These are phyloP conservation scores for Pocota personata DNA, from an alignment of 2,888 invertebrate genomes.

Conservation along the genomic window DNA sequence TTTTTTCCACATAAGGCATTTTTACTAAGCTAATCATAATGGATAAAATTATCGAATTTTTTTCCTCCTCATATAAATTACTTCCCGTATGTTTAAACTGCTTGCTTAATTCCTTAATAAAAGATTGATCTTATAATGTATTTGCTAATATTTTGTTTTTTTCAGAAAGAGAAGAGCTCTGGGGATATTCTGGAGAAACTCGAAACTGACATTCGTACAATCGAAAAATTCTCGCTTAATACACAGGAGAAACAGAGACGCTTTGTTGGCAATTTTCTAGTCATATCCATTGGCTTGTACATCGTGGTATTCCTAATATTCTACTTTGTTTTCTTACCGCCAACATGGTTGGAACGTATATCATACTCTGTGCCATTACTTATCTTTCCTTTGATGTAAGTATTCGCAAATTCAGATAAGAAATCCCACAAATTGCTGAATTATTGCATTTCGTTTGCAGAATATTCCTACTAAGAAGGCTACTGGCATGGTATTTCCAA, in stretches of 20 bases:
- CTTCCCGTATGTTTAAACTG: background rate
- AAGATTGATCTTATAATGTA: background rate
- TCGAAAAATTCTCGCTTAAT: slow-evolving; percentile 90
- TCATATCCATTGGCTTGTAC: slow-evolving; percentile 88
- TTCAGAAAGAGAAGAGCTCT: slow-evolving; percentile 84
- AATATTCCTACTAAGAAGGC: slow-evolving; percentile 89
- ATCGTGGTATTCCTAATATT: slow-evolving; percentile 89
- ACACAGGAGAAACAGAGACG: slow-evolving; percentile 92
- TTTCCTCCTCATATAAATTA: background rate
- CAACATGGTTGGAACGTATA: slow-evolving; percentile 88
- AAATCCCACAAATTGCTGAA: background rate
- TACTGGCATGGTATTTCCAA: slow-evolving; percentile 94
- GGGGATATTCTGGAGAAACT: slow-evolving; percentile 86
- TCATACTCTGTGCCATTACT: slow-evolving; percentile 91
- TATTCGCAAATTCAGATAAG: slow-evolving; percentile 74
- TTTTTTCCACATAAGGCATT: background rate
- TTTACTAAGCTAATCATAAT: background rate
- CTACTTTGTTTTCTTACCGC: slow-evolving; percentile 92
- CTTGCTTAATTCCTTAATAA: background rate
- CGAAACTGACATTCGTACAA: slow-evolving; percentile 90
- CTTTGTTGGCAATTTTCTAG: slow-evolving; percentile 90
- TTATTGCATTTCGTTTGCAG: slow-evolving; percentile 83
- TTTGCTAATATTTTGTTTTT: slow-evolving; percentile 76
- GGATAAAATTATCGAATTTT: background rate
- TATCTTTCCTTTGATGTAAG: slow-evolving; percentile 93